Evolutionary conservation across 2,888 invertebrate genomes (phyloP).

Genomic region (Phymatocera aterrima): DNA sequence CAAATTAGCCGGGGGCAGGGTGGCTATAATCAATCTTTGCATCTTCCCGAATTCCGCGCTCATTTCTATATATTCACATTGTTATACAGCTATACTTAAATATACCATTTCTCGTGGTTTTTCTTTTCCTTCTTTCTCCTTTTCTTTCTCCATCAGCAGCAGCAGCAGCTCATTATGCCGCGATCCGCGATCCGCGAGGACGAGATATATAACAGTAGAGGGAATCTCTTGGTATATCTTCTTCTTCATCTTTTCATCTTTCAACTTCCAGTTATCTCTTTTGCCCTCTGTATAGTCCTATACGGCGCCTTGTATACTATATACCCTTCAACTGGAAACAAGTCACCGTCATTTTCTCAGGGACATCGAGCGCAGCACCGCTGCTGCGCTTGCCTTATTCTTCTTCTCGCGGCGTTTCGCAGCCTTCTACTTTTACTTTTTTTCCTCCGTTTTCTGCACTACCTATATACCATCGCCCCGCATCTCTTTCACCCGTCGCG

Average conservation of each 20-base stretch:
- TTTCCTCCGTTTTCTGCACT: slow-evolving; percentile 27
- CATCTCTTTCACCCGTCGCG: slow-evolving; percentile 23
- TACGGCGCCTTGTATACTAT: neutral
- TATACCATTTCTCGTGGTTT: too few relatives aligned
- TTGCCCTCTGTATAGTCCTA: slow-evolving; percentile 13
- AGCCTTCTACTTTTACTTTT: slow-evolving; percentile 29
- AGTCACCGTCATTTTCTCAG: slow-evolving; percentile 43
- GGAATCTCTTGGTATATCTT: too few relatives aligned
- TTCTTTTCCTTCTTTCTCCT: slow-evolving; percentile 43
- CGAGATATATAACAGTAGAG: too few relatives aligned
- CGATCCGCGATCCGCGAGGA: too few relatives aligned
- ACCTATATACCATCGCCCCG: slow-evolving; percentile 42
- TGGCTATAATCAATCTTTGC: too few relatives aligned
- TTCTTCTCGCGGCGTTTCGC: neutral
- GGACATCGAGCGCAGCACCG: slow-evolving; percentile 30
- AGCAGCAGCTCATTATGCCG: too few relatives aligned
- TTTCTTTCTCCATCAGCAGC: slow-evolving; percentile 43
- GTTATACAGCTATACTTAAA: too few relatives aligned
- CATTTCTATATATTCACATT: too few relatives aligned
- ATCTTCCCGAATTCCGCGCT: too few relatives aligned
- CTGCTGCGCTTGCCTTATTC: neutral
- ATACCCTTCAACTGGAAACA: slow-evolving; percentile 41
- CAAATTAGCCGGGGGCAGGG: too few relatives aligned
- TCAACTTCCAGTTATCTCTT: slow-evolving; percentile 48
- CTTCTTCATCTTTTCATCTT: slow-evolving; percentile 34